Percentiles rank a stretch among this genome's conserved stretches.
Conservation (phyloP, 1,140 invertebrate species). For the Drosophila tropicalis region DNA sequence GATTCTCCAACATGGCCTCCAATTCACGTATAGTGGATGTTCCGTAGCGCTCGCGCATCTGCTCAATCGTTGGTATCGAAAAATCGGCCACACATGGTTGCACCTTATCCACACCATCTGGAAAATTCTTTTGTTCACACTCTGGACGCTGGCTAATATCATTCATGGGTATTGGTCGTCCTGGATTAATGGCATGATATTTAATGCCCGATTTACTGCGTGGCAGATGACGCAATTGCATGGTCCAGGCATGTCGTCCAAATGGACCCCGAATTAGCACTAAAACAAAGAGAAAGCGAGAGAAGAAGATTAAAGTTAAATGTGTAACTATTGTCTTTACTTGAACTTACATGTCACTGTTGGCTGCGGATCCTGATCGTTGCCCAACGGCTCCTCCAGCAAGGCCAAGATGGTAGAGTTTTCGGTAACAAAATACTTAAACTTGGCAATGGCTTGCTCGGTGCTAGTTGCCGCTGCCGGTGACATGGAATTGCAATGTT, state of each 20-base stretch:
- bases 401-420: conserved; percentile 94
- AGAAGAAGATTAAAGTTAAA: no score
- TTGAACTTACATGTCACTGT: conserved; percentile 86
- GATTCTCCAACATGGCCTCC: conserved; percentile 84
- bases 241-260: conserved; percentile 96
- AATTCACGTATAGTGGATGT: conserved; percentile 85
- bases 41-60: conserved; percentile 85
- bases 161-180: conserved; percentile 90
- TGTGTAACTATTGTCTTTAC: no score
- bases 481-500: conserved; percentile 87
- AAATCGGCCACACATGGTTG: conserved; percentile 89
- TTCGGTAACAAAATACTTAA: conserved; percentile 96
- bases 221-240: conserved; percentile 93
- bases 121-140: conserved; percentile 91
- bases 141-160: conserved; percentile 86
- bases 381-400: conserved; percentile 94
- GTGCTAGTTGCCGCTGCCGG: conserved; percentile 54
- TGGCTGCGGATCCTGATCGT: conserved; percentile 90
- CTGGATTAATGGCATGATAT: conserved; percentile 88
- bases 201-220: conserved; percentile 90
- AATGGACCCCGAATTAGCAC: conserved; percentile 95
- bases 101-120: conserved; percentile 92
- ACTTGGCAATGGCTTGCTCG: conserved; percentile 84
- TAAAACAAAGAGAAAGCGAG: conserved; percentile 49
- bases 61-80: conserved; percentile 88